These are phyloP conservation scores for Drosophila neocordata DNA, from an alignment of 1,140 invertebrate species.

Conservation along the genomic window DNA sequence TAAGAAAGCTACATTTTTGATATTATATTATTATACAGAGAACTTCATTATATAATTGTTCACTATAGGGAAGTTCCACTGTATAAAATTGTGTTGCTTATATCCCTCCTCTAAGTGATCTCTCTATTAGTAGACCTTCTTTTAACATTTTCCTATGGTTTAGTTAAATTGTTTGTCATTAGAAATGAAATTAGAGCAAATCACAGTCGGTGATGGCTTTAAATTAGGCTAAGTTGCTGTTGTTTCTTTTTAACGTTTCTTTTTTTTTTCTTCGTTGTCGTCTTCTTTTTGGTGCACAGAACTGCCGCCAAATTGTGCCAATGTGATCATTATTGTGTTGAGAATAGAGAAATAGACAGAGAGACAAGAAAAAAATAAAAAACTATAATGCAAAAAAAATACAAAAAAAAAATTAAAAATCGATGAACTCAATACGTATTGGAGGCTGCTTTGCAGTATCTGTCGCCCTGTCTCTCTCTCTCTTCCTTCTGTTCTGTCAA, in stretches of 20 bases:
- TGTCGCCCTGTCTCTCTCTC: no score
- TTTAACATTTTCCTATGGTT: constrained; percentile 1
- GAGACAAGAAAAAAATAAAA: not conserved
- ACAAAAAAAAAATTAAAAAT: constrained; percentile 23
- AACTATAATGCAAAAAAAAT: constrained; percentile 5
- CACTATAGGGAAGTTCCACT: no score
- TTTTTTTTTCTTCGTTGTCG: constrained; percentile 4
- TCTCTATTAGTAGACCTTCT: not conserved
- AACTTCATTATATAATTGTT: no score
- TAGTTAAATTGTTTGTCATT: constrained; percentile 30
- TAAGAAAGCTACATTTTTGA: no score
- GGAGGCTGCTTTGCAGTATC: not conserved
- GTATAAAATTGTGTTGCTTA: no score
- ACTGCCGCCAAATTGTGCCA: constrained; percentile 20
- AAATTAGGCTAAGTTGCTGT: constrained; percentile 55
- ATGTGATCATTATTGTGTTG: not conserved
- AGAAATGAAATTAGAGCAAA: constrained; percentile 61
- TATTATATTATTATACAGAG: no score
- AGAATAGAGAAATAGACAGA: not conserved
- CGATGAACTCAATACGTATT: constrained; percentile 30
- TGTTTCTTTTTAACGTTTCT: constrained; percentile 1
- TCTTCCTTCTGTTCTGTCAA: not conserved
- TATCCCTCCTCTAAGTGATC: no score
- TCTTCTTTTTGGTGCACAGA: constrained; percentile 14
- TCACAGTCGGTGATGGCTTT: constrained; percentile 64